Evolutionary conservation across 1,140 invertebrate genomes (phyloP), one percentile per base, ranked within the genome.

Genomic region (Camponotus floridanus): DNA sequence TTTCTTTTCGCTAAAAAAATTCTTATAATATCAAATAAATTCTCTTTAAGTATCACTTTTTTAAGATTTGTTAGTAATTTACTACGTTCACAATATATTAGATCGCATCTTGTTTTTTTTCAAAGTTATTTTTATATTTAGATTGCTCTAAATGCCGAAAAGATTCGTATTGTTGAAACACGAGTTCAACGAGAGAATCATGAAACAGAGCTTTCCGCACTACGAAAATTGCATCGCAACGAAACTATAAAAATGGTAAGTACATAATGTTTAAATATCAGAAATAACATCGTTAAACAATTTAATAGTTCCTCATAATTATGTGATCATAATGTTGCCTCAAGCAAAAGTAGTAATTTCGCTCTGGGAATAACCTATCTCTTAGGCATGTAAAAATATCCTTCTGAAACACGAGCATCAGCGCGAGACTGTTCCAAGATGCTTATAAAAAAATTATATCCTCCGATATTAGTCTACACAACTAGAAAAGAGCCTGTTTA

Each of bases 231-330:
- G 48, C 85, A 89, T 36, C 93, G 93, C 21, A 91, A 86, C 88
- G 93, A 94, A 71, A 92, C 92, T 67, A 92, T 93, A 86, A 93
- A 91, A 91, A 92, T 94, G 92, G 93, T 94, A 80, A 92, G 93
- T 92, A 79, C 21, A 57, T 13, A 84, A 51, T 51, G 33, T 78
- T 51, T 67, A 48, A 31, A 59, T 70, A 70, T 79, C 76, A 42
- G 5, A 39, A 51, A 31, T 68, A 68, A 33, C 6, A 31, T 64
- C 26, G 36, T 39, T 45, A 80, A 59, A 33, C 0, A 18, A 4
- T 8, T 80, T 33, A 70, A 70, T 70, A 36, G 36, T 33, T 55
- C 21, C 55, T 45, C 15, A 80, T 61, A 70, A 80, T 80, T 80
- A 57, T 42, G 31, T 21, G 78, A 21, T 33, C 13, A 45, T 55